Evolutionary conservation across 2,113 vertebrate genomes (phyloP).

Genomic region (Azemiops feae): DNA sequence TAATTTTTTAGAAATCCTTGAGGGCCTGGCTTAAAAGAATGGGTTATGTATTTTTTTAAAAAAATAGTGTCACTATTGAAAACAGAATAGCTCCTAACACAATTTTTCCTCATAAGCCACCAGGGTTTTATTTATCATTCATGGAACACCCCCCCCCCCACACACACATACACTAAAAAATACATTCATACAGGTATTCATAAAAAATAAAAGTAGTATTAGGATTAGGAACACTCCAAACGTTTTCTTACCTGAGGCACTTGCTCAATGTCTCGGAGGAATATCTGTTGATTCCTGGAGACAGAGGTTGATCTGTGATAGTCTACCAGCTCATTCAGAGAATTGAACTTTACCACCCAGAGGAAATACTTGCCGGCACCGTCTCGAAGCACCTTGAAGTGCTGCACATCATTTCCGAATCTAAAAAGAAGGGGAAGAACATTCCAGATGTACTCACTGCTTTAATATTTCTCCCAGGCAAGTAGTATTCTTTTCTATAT

Average conservation of each 20-base stretch:
- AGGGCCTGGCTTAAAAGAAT: not conserved
- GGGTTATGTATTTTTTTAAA: not conserved
- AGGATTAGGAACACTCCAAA: not conserved
- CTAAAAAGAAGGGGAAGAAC: conserved; percentile 60
- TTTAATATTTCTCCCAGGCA: not conserved
- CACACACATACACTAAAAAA: not conserved
- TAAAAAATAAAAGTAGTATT: not conserved
- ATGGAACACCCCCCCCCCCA: not conserved
- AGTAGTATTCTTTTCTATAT: not conserved
- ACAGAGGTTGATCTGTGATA: conserved; percentile 98
- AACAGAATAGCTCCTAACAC: not conserved
- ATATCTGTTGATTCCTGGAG: conserved; percentile 98
- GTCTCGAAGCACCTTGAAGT: conserved; percentile 98
- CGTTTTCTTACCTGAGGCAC: conserved; percentile 85
- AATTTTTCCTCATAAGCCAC: not conserved
- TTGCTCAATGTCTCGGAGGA: conserved; percentile 97
- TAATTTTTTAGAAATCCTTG: not conserved
- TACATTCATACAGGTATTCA: not conserved
- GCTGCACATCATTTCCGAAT: conserved; percentile 97
- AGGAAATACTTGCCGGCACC: conserved; percentile 98
- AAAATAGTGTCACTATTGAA: not conserved
- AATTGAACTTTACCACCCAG: conserved; percentile 99
- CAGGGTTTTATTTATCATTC: not conserved
- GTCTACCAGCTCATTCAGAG: conserved; percentile 97
- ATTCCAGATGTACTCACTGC: not conserved